Base-by-base conservation (phyloP, 2,113 vertebrate genomes). In the Thryonomys swinderianus region DNA sequence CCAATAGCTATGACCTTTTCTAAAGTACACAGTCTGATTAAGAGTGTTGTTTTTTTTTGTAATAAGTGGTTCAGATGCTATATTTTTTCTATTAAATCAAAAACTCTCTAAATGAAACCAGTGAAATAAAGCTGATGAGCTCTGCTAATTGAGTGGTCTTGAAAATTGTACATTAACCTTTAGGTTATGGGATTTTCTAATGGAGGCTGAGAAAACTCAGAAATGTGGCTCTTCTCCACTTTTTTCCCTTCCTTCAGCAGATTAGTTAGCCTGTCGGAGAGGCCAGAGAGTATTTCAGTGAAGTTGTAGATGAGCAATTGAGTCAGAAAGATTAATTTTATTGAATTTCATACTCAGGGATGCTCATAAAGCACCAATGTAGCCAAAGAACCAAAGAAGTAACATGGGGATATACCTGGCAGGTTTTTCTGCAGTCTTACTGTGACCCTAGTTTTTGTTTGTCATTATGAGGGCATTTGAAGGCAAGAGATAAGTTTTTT, bases 21-120 rank as follows among this genome's bases (percentile, higher is more conserved):
- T 64, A 97, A 96, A 97, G 88, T 79, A 93, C 23, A 85, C 40
- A 78, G 61, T 59, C 79, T 96, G 64, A 61, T 90, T 96, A 95
- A 97, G 98, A 97, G 94, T 82, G 62, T 89, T 98, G 51, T 85
- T 34, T 73, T 97, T 91, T 94, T 94, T 94, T 91, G 48, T 94
- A 97, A 96, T 97, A 97, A 98, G 97, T 90, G 3, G 62, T 80
- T 96, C 93, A 88, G 69, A 97, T 95, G 55, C 95, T 95, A 69
- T 17, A 85, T 83, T 95, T 96, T 34, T 92, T 85, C n/a, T 88
- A 82, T 94, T 89, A 92, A 79, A 88, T 95, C 82, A 92, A 85
- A 96, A 91, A 93, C 95, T 97, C 42, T 55, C 79, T 90, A 30
- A 11, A 66, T 84, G 74, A 96, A 96, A 96, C 95, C 93, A 88